Base-by-base conservation (phyloP, 2,888 invertebrate species). In the Bombylius discolor region DNA sequence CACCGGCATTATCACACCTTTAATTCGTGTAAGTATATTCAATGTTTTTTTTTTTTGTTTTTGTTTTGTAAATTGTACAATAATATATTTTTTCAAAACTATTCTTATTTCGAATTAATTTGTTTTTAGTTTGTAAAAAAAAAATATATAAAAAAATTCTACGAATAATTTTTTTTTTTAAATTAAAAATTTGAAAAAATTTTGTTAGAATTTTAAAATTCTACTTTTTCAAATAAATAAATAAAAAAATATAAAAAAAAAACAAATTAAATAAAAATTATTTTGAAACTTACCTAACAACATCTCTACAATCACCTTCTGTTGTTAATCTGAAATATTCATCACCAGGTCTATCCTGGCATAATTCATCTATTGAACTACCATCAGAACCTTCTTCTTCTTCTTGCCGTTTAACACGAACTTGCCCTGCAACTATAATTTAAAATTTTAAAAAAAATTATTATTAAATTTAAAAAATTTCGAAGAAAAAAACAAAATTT, bases 1-100 rank as follows among this genome's bases (percentile, higher is more conserved):
- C 89, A 71, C 83, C 86, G 70, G 89, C 91, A 79, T 85, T 83
- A 85, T 92, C 92, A 78, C 92, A 92, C 87, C 92, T 91, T 49
- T 51, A 13, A 48, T 49, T 51, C 51, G 23, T 51, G 23, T 23
- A 23, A 23, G 23, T 23, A 23, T 23, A 23, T 23, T 23, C 23
- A 23, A 23, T 50, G 45, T 54, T 34, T 47, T 49, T 49, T 48
- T 47, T 45, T 6, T 5, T 44, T 44, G 1, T 44, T 11, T 44
- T 13, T n/a, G 12, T 4, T 39, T 44, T 44, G 11, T 5, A 36
- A 36, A 36, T 36, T 36, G 8, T 36, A 7, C 4, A 36, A 36
- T 7, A 1, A 36, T 8, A 36, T 36, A 8, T 11, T 11, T 42
- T 5, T 42, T 42, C 5, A 11, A 11, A 42, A 42, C 5, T 11